Percentiles rank a stretch among this genome's conserved stretches.
These are phyloP conservation scores for Brachyopa scutellaris DNA, from an alignment of 2,888 invertebrate species.

Conservation along the genomic window DNA sequence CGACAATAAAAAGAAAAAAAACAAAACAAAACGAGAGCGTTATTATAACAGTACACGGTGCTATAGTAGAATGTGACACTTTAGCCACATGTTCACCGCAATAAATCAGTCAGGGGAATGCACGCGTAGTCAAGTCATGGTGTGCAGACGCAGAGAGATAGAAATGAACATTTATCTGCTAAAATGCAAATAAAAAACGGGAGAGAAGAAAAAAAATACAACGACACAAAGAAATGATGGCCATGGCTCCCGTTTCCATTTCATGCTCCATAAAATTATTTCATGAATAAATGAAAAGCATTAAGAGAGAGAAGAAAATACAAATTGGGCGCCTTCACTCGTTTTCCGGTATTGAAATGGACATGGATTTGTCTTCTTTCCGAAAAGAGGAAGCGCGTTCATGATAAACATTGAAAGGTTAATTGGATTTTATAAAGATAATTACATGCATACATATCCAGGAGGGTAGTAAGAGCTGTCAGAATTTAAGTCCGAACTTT, in stretches of 20 bases:
- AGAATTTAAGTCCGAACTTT: too few relatives aligned
- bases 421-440: too few relatives aligned
- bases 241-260: constrained; percentile 62
- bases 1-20: constrained; percentile 17
- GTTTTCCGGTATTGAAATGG: constrained; percentile 41
- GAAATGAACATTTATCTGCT: constrained; percentile 53
- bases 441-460: too few relatives aligned
- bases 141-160: neutral
- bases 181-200: too few relatives aligned
- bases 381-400: neutral
- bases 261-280: constrained; percentile 67
- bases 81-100: constrained; percentile 67
- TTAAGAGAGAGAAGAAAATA: constrained; percentile 1
- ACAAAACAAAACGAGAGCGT: constrained; percentile 29
- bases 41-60: constrained; percentile 22
- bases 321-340: constrained; percentile 54
- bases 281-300: constrained; percentile 53
- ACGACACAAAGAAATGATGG: constrained; percentile 45
- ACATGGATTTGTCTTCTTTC: constrained; percentile 17
- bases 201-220: constrained; percentile 53
- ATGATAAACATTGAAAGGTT: too few relatives aligned
- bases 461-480: too few relatives aligned
- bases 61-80: constrained; percentile 67
- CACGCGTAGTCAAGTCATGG: constrained; percentile 6
- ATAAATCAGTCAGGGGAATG: constrained; percentile 69